A percentile compares a stretch with the other conserved stretches of the same genome.
phyloP scores from a whole-genome alignment of 2,113 vertebrate species.

The Cygnus buccinator region DNA sequence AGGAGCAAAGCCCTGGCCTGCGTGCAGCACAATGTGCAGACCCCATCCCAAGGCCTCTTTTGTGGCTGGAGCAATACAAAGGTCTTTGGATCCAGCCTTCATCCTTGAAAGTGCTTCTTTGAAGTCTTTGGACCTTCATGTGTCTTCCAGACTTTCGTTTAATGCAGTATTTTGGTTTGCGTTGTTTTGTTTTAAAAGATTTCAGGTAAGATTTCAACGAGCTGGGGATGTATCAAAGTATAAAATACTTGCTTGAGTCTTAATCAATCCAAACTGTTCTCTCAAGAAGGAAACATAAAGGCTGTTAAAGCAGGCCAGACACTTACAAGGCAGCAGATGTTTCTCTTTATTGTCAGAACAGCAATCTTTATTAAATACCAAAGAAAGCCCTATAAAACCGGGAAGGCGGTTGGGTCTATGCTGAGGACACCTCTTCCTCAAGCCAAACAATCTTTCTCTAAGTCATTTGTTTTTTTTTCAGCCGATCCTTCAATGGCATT shows the following conservation, averaged over 20 bases:
- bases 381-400: slow-evolving; percentile 55
- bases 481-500: slow-evolving; percentile 5
- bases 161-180: not conserved
- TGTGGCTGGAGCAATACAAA: not conserved
- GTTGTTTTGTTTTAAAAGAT: not conserved
- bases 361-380: slow-evolving; percentile 70
- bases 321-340: slow-evolving; percentile 50
- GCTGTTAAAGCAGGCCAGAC: slow-evolving; percentile 17
- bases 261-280: slow-evolving; percentile 58
- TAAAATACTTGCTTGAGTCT: slow-evolving; percentile 5
- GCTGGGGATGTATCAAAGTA: slow-evolving; percentile 5
- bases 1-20: not conserved
- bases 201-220: slow-evolving; percentile 59
- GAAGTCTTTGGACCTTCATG: slow-evolving; percentile 18
- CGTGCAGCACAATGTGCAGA: not conserved
- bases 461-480: slow-evolving; percentile 9
- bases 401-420: slow-evolving; percentile 15
- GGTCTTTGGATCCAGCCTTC: not conserved
- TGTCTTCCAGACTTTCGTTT: slow-evolving; percentile 40
- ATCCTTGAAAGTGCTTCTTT: slow-evolving; percentile 31
- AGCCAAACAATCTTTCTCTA: slow-evolving; percentile 14
- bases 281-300: slow-evolving; percentile 34
- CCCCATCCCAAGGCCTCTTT: not conserved
- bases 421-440: slow-evolving; percentile 50
- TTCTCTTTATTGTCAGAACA: slow-evolving; percentile 61